phyloP scores from a whole-genome alignment of 2,797 vertebrate genomes.

The Argya squamiceps region DNA sequence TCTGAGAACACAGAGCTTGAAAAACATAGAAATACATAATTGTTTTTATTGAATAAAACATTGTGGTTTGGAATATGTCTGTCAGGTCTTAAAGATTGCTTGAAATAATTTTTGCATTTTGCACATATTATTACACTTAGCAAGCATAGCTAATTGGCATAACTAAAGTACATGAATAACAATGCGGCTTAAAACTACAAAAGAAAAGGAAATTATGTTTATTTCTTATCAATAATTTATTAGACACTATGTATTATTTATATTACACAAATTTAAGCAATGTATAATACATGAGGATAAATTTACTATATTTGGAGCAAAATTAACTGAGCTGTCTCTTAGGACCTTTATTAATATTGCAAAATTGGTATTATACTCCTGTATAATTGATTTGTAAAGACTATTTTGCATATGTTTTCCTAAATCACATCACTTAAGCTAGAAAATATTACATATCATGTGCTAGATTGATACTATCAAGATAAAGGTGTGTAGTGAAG shows the following conservation, averaged over 20 bases:
- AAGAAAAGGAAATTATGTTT: conserved; percentile 66
- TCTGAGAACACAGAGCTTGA: not conserved
- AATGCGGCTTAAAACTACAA: conserved; percentile 52
- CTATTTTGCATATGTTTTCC: conserved; percentile 64
- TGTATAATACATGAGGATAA: conserved; percentile 78
- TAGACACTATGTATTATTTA: conserved; percentile 75
- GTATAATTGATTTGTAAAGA: conserved; percentile 75
- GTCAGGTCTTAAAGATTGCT: not conserved
- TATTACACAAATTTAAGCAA: conserved; percentile 74
- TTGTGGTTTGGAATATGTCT: not conserved
- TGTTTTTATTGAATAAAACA: conserved; percentile 30
- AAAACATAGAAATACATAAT: not conserved
- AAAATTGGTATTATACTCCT: conserved; percentile 68
- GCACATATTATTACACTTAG: conserved; percentile 17
- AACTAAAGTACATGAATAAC: conserved; percentile 54
- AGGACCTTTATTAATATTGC: conserved; percentile 76
- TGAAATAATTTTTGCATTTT: conserved; percentile 34
- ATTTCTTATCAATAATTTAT: conserved; percentile 76
- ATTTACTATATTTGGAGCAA: conserved; percentile 76
- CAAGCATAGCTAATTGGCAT: conserved; percentile 41
- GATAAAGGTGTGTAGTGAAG: not conserved
- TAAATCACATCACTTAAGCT: conserved; percentile 49
- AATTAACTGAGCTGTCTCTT: conserved; percentile 72
- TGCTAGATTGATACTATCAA: not conserved
- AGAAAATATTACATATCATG: not conserved